phyloP scores from a whole-genome alignment of 2,113 vertebrate genomes.

The Diphyllodes magnificus region DNA sequence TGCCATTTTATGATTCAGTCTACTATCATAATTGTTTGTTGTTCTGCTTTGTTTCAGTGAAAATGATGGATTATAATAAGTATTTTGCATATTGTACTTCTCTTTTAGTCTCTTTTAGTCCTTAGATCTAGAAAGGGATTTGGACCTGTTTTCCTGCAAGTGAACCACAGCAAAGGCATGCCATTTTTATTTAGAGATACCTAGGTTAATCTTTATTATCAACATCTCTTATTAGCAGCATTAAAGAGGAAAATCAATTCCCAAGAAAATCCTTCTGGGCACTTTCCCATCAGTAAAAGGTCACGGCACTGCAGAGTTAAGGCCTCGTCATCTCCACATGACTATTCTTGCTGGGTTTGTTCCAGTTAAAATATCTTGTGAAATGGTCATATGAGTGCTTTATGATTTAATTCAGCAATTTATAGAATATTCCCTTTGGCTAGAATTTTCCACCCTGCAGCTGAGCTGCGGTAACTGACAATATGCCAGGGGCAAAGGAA shows the following conservation, averaged over 20 bases:
- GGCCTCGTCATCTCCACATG: neutral
- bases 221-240: neutral
- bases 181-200: neutral
- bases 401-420: neutral
- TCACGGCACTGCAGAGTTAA: neutral
- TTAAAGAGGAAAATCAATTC: constrained; percentile 5
- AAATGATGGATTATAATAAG: constrained; percentile 8
- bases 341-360: neutral
- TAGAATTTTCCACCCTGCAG: neutral
- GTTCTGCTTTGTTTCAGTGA: constrained; percentile 20
- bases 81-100: neutral
- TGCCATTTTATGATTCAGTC: constrained; percentile 9
- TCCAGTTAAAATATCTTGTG: neutral
- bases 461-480: neutral
- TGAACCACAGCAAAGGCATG: neutral
- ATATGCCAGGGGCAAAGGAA: neutral
- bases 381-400: neutral
- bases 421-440: neutral
- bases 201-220: neutral
- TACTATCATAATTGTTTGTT: neutral
- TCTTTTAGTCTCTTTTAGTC: neutral
- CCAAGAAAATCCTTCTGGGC: neutral
- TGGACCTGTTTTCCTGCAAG: neutral
- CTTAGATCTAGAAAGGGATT: neutral
- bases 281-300: neutral